Evolutionary conservation across 2,113 vertebrate species (phyloP).

Genomic region (Arizona elegans): DNA sequence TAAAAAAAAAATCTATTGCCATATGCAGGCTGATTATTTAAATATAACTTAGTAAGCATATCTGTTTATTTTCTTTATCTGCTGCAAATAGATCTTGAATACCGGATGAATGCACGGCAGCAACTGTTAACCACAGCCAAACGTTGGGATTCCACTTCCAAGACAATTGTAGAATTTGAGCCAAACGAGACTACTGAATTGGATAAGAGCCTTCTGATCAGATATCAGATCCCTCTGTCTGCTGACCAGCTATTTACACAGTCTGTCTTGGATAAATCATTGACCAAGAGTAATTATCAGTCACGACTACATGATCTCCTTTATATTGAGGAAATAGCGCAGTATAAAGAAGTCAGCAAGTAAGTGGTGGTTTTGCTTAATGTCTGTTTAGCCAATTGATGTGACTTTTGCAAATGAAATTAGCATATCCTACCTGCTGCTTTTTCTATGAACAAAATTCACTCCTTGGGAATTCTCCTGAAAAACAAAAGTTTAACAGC

Average conservation of each 20-base stretch:
- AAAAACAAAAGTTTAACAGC: not conserved
- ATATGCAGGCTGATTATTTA: not conserved
- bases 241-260: conserved; percentile 99
- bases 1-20: not conserved
- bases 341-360: conserved; percentile 99
- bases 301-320: conserved; percentile 95
- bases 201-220: conserved; percentile 91
- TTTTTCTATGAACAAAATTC: not conserved
- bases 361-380: conserved; percentile 70
- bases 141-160: conserved; percentile 96
- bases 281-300: conserved; percentile 96
- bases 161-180: conserved; percentile 92
- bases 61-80: conserved; percentile 10
- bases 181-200: conserved; percentile 95
- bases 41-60: not conserved
- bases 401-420: not conserved
- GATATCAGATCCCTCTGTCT: conserved; percentile 97
- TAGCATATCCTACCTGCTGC: not conserved
- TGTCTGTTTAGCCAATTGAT: not conserved
- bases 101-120: conserved; percentile 92
- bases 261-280: conserved; percentile 94
- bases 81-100: conserved; percentile 84
- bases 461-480: not conserved
- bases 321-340: conserved; percentile 98
- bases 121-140: conserved; percentile 93